A percentile compares a stretch with the other conserved stretches of the same genome.
These are phyloP conservation scores for Notolabrus celidotus DNA, from an alignment of 2,797 vertebrate species.

Conservation along the genomic window DNA sequence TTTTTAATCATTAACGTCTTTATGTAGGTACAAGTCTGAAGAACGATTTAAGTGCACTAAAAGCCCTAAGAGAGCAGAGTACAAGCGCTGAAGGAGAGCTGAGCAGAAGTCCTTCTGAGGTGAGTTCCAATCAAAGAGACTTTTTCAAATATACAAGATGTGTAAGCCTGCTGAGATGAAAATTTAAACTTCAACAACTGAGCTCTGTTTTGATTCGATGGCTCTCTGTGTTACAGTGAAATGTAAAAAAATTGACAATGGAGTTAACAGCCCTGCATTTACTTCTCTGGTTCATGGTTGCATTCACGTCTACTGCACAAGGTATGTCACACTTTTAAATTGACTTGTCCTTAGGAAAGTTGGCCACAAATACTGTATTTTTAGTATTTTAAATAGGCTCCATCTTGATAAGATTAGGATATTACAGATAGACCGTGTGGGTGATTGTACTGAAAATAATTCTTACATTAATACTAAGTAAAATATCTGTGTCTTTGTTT, in stretches of 20 bases:
- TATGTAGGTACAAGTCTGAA: not conserved
- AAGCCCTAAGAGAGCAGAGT: not conserved
- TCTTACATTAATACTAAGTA: no score
- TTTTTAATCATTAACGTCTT: conserved; percentile 62
- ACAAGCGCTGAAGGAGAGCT: not conserved
- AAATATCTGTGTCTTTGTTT: conserved; percentile 4
- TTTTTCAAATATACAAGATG: not conserved
- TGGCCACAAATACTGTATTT: no score
- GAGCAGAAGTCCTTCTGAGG: conserved; percentile 27
- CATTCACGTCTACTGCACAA: conserved; percentile 46
- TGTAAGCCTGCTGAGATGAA: not conserved
- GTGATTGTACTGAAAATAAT: no score
- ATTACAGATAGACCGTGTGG: no score
- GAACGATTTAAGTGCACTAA: not conserved
- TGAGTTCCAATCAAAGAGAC: conserved; percentile 30
- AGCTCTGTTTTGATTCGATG: conserved; percentile 13
- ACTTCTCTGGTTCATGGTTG: conserved; percentile 50
- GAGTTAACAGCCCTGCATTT: not conserved
- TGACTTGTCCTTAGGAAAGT: no score
- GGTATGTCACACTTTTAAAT: conserved; percentile 46
- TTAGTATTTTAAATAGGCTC: no score
- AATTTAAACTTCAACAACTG: not conserved
- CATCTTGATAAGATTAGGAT: no score
- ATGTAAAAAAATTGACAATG: conserved; percentile 54
- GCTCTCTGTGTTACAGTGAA: conserved; percentile 24